These are phyloP conservation scores for Notarius quadriscutis DNA, from an alignment of 2,113 vertebrate species.

Conservation along the genomic window DNA sequence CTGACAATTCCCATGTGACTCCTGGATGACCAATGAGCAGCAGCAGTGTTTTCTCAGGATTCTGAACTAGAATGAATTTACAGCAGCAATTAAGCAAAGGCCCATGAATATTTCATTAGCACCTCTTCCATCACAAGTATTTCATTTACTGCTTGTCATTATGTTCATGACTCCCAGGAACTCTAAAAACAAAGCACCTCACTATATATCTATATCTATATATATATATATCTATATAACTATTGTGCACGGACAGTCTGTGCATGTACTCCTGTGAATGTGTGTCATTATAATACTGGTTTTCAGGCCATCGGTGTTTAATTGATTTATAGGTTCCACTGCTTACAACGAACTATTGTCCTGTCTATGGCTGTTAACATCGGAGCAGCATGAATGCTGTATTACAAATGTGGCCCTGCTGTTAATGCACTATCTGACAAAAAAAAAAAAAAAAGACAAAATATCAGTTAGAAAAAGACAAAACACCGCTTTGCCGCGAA, in stretches of 20 bases:
- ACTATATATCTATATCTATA: not conserved
- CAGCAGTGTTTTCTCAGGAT: conserved; percentile 4
- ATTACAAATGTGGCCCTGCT: not conserved
- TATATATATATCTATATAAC: not conserved
- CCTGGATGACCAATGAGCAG: conserved; percentile 27
- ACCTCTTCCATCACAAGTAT: conserved; percentile 5
- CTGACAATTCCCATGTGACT: conserved; percentile 3
- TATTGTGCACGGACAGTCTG: not conserved
- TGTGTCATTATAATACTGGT: conserved; percentile 23
- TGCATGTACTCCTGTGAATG: conserved; percentile 48
- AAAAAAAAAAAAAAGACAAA: not conserved
- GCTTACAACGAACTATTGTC: conserved; percentile 6
- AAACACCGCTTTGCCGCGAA: not conserved
- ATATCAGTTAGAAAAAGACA: not conserved
- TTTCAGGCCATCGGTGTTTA: conserved; percentile 27
- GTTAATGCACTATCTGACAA: not conserved
- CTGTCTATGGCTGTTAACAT: not conserved
- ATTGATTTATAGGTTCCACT: not conserved
- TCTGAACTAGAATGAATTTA: conserved; percentile 21
- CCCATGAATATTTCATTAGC: conserved; percentile 17
- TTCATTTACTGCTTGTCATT: conserved; percentile 10
- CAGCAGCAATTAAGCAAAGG: not conserved
- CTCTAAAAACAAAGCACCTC: conserved; percentile 23
- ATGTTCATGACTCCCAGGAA: not conserved
- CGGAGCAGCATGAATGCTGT: not conserved